Evolutionary conservation across 2,888 invertebrate species (phyloP).

Genomic region (Ptilodon capucinus): DNA sequence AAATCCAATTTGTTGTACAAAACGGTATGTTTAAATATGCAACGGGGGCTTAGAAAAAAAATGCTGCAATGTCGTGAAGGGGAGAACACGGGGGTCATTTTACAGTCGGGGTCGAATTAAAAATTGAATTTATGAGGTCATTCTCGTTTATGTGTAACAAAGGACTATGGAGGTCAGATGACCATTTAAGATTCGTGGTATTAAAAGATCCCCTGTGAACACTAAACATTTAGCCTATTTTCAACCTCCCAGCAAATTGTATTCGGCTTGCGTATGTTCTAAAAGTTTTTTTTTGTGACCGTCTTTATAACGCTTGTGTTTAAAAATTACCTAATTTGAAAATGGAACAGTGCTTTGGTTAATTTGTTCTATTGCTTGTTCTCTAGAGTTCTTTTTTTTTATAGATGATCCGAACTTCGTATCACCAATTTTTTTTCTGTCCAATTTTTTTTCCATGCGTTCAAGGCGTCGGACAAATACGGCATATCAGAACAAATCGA

Average conservation of each 20-base stretch:
- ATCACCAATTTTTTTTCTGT: no score
- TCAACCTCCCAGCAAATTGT: background rate
- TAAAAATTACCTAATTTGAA: background rate
- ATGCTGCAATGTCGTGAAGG: conserved; percentile 43
- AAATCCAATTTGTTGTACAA: conserved; percentile 58
- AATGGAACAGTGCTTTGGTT: background rate
- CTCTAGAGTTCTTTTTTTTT: no score
- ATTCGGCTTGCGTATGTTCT: background rate
- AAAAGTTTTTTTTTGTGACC: background rate
- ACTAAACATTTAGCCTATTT: background rate
- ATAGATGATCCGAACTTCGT: no score
- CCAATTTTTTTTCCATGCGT: no score
- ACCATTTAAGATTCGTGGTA: background rate
- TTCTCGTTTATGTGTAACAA: conserved; percentile 7
- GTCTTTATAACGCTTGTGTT: background rate
- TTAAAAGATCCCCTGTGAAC: background rate
- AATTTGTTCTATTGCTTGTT: no score
- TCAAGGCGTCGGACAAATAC: no score
- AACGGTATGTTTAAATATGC: conserved; percentile 56
- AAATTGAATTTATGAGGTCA: conserved; percentile 38
- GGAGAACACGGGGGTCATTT: conserved; percentile 39
- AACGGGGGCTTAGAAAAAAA: conserved; percentile 50
- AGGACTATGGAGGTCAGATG: background rate
- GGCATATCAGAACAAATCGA: no score
- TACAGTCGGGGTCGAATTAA: conserved; percentile 39